phyloP scores from a whole-genome alignment of 2,113 vertebrate species.

The Pteropus alecto region DNA sequence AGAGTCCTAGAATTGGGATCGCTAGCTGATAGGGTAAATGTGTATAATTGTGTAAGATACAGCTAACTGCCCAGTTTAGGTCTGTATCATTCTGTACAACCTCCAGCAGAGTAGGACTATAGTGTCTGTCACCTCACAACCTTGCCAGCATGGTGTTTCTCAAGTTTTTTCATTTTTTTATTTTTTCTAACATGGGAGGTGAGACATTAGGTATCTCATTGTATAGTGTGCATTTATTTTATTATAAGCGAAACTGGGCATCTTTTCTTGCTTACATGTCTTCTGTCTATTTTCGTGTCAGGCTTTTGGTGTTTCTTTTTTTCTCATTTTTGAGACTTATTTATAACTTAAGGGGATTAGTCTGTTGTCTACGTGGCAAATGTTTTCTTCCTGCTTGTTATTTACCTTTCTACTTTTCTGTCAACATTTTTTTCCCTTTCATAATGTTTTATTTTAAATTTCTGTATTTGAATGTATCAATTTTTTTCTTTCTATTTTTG shows the following conservation, averaged over 20 bases:
- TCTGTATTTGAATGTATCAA: neutral
- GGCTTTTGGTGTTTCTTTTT: neutral
- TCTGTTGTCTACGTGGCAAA: neutral
- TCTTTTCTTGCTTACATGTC: neutral
- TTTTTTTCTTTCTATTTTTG: neutral
- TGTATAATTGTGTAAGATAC: neutral
- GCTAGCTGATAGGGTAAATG: neutral
- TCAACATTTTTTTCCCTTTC: neutral
- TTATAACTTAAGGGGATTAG: neutral
- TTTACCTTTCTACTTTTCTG: neutral
- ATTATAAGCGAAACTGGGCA: neutral
- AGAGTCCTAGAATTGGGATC: neutral
- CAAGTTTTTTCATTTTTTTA: neutral
- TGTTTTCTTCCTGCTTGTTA: neutral
- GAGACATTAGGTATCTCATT: neutral
- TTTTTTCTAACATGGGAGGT: neutral
- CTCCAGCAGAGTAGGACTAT: neutral
- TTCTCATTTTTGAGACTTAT: neutral
- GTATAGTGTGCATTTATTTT: neutral
- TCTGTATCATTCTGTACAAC: neutral
- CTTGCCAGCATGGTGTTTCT: neutral
- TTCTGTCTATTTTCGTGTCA: neutral
- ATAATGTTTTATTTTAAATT: neutral
- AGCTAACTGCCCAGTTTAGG: neutral
- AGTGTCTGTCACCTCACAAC: neutral